Percentiles rank a stretch among this genome's conserved stretches.
Conservation (phyloP, 1,140 invertebrate species). For the Tenebrio molitor region DNA sequence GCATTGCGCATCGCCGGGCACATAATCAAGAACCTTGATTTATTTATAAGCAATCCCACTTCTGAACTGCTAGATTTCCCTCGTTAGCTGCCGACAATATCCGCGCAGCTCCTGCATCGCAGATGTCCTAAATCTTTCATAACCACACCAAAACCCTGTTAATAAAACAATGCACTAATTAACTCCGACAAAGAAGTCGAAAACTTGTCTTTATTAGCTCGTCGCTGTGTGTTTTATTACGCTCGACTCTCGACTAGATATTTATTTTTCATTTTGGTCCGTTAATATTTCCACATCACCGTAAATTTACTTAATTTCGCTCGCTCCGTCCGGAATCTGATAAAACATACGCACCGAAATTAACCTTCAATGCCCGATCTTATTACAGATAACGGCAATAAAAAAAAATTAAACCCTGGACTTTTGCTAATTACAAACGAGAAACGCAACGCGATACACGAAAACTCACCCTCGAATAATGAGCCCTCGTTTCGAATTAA, state of each 20-base stretch:
- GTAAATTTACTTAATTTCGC: slow-evolving; percentile 29
- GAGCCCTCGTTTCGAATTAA: neutral
- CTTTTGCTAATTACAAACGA: slow-evolving; percentile 6
- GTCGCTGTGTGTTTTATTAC: slow-evolving; percentile 33
- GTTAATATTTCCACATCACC: slow-evolving; percentile 34
- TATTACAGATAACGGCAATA: slow-evolving; percentile 8
- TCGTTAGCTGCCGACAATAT: slow-evolving; percentile 20
- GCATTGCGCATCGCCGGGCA: slow-evolving; percentile 27
- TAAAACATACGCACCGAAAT: slow-evolving; percentile 24
- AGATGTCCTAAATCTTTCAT: slow-evolving; percentile 49
- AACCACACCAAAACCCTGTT: slow-evolving; percentile 51
- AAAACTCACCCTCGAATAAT: neutral
- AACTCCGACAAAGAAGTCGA: slow-evolving; percentile 47
- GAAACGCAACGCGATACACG: slow-evolving; percentile 15
- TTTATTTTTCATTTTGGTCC: slow-evolving; percentile 29
- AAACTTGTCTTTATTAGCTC: slow-evolving; percentile 39
- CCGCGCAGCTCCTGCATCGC: slow-evolving; percentile 4
- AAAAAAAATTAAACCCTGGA: slow-evolving; percentile 11
- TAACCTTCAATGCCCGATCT: slow-evolving; percentile 17
- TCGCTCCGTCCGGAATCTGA: slow-evolving; percentile 2
- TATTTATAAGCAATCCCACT: slow-evolving; percentile 45
- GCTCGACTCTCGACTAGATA: slow-evolving; percentile 18
- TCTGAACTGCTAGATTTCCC: slow-evolving; percentile 38
- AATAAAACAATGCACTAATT: slow-evolving; percentile 53
- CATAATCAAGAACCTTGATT: slow-evolving; percentile 36